Evolutionary conservation across 1,140 invertebrate genomes (phyloP).

Genomic region (Ylistrum balloti): DNA sequence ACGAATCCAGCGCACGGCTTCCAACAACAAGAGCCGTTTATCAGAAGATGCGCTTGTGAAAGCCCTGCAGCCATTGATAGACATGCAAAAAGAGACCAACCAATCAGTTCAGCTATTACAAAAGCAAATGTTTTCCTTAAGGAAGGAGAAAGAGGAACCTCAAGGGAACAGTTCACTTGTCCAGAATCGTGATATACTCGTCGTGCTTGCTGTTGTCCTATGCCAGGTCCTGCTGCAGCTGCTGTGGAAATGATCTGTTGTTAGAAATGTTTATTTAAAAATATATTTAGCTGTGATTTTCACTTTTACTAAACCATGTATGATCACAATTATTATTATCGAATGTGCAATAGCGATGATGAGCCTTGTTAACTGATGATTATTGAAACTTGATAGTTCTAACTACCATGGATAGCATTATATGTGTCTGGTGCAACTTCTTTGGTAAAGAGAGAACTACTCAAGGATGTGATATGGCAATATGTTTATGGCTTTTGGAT

Average conservation of each 20-base stretch:
- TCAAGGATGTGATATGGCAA: neutral
- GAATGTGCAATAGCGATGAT: neutral
- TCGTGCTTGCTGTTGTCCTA: slow-evolving; percentile 72
- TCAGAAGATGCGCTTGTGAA: slow-evolving; percentile 66
- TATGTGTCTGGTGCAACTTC: neutral
- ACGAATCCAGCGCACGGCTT: slow-evolving; percentile 60
- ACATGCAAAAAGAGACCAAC: slow-evolving; percentile 71
- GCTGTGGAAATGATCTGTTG: slow-evolving; percentile 66
- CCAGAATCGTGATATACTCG: slow-evolving; percentile 68
- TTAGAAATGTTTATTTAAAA: neutral
- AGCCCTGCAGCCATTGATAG: slow-evolving; percentile 69
- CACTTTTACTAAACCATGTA: slow-evolving; percentile 5
- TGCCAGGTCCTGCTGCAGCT: slow-evolving; percentile 77
- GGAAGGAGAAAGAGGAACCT: slow-evolving; percentile 19
- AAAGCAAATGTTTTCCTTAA: slow-evolving; percentile 60
- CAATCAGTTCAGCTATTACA: slow-evolving; percentile 66
- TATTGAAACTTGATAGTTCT: neutral
- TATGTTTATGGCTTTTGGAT: neutral
- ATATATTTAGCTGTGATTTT: neutral
- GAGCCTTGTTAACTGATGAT: neutral
- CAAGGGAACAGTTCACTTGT: slow-evolving; percentile 18
- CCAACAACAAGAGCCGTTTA: slow-evolving; percentile 57
- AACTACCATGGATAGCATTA: neutral
- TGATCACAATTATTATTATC: slow-evolving; percentile 28
- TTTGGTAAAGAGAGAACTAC: neutral